Base-by-base conservation (phyloP, 2,113 vertebrate species). In the Callionymus lyra region DNA sequence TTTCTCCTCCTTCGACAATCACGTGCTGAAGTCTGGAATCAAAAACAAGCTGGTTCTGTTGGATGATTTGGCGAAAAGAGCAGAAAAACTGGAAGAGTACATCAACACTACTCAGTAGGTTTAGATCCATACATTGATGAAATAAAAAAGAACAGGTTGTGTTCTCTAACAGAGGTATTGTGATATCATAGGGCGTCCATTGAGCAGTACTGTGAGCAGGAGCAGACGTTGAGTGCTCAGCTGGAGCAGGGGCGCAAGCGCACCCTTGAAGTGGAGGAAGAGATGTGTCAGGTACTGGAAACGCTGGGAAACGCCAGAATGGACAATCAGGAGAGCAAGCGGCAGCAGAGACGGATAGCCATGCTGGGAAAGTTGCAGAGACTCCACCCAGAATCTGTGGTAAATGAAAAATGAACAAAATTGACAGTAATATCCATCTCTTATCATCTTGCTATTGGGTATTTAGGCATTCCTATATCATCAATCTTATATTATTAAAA, bases 81-180 rank as follows among this genome's bases (percentile, higher is more conserved):
- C 83, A 58, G 88, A 90, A 44, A 94, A 90, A 58, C 65, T 99
- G 56, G 85, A 90, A 36, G 88, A 91, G 6, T 99, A 93, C 66
- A 69, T n/a, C 52, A 83, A 83, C 57, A 64, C 57, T 3, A 90
- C 89, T 88, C 86, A 1, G 95, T 98, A 85, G 13, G 87, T 46
- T 34, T 44, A 15, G 6, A 50, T 34, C 9, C 36, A 18, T 16
- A 12, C 12, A 1, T 12, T 13, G 2, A 32, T 10, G 5, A 15
- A n/a, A 13, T 27, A 39, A n/a, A 12, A 8, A 6, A 15, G n/a
- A n/a, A n/a, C n/a, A n/a, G n/a, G n/a, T n/a, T n/a, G n/a, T n/a
- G n/a, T n/a, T n/a, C n/a, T n/a, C n/a, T n/a, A n/a, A n/a, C n/a
- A n/a, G 21, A 5, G 21, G 8, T 27, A 27, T 27, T 42, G 19